Evolutionary conservation across 2,888 invertebrate genomes (phyloP).

Genomic region (Elmis aenea): DNA sequence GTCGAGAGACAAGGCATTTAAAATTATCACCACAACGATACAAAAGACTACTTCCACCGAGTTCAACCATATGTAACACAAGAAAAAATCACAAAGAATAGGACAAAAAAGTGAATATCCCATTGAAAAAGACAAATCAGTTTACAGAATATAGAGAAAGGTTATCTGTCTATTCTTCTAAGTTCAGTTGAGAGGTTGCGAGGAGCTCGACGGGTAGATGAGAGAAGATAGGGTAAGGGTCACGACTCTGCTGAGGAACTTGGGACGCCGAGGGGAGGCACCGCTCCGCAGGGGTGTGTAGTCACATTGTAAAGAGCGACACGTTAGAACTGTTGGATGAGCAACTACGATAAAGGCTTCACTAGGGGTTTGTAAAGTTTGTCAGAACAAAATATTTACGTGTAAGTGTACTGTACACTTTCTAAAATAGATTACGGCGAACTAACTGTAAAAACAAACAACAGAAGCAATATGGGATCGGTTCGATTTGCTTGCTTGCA

Average conservation of each 20-base stretch:
- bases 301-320: slow-evolving; percentile 25
- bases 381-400: too few species aligned
- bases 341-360: slow-evolving; percentile 20
- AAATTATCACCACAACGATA: slow-evolving; percentile 17
- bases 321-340: slow-evolving; percentile 23
- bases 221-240: slow-evolving; percentile 29
- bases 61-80: slow-evolving; percentile 19
- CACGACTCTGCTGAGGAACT: slow-evolving; percentile 19
- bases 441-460: too few species aligned
- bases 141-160: slow-evolving; percentile 29
- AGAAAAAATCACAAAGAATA: slow-evolving; percentile 24
- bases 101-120: slow-evolving; percentile 25
- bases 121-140: slow-evolving; percentile 31
- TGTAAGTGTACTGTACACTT: too few species aligned
- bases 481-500: too few species aligned
- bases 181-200: slow-evolving; percentile 27
- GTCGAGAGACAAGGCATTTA: too few species aligned
- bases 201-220: slow-evolving; percentile 25
- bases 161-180: slow-evolving; percentile 28
- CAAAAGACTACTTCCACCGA: slow-evolving; percentile 18
- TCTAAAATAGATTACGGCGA: too few species aligned
- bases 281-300: slow-evolving; percentile 25
- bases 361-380: too few species aligned
- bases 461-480: too few species aligned
- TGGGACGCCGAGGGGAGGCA: slow-evolving; percentile 16